A percentile compares a stretch with the other conserved stretches of the same genome.
phyloP scores from a whole-genome alignment of 1,140 invertebrate species.

The Ctenoplectra terminalis region DNA sequence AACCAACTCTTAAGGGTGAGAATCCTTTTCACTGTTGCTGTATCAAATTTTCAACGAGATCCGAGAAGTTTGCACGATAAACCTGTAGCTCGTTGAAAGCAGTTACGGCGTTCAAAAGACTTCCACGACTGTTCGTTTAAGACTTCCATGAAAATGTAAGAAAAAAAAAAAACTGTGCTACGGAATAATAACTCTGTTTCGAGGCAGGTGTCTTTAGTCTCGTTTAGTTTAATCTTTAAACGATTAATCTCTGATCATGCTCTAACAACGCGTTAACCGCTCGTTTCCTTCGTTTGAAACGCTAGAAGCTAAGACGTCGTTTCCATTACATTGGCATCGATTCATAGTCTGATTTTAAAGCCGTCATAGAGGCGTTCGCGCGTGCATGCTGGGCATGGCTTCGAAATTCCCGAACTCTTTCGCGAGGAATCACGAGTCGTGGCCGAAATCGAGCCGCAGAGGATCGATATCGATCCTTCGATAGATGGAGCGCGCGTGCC shows the following conservation, averaged over 20 bases:
- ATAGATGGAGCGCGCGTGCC: background rate
- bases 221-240: too few species aligned
- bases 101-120: background rate
- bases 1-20: background rate
- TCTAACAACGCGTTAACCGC: too few species aligned
- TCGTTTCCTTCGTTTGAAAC: too few species aligned
- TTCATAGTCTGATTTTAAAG: background rate
- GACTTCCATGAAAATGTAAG: too few species aligned
- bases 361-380: background rate
- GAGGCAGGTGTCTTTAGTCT: too few species aligned
- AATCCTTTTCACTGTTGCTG: background rate
- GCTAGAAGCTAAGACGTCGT: background rate
- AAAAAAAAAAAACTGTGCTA: background rate
- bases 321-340: background rate
- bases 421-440: too few species aligned
- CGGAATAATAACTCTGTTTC: too few species aligned
- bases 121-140: background rate
- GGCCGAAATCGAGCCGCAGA: background rate
- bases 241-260: too few species aligned
- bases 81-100: background rate
- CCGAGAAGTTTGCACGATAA: background rate
- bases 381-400: background rate
- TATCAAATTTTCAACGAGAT: slow-evolving; percentile 15
- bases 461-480: slow-evolving; percentile 25
- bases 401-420: background rate